phyloP scores from a whole-genome alignment of 2,797 vertebrate genomes.

The Manis pentadactyla region DNA sequence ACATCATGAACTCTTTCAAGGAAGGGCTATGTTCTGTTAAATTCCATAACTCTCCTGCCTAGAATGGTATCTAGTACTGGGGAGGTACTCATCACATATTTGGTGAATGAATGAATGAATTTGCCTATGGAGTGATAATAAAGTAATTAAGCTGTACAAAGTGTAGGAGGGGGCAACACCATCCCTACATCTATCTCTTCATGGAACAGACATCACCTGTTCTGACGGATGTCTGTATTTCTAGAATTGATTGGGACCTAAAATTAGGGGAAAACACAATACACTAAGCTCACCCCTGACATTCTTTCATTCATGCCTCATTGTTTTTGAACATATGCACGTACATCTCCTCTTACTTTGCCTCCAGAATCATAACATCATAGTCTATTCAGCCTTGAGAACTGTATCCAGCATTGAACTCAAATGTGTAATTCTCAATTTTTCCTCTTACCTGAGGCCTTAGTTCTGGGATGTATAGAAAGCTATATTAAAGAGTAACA shows the following conservation, averaged over 20 bases:
- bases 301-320: neutral
- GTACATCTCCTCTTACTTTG: neutral
- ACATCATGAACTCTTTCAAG: neutral
- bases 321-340: neutral
- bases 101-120: neutral
- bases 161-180: neutral
- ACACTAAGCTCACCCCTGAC: neutral
- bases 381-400: constrained; percentile 21
- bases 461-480: neutral
- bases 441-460: neutral
- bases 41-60: neutral
- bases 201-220: neutral
- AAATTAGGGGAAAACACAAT: neutral
- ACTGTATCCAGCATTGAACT: neutral
- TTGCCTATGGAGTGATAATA: neutral
- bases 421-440: neutral
- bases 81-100: neutral
- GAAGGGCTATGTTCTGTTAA: neutral
- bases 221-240: neutral
- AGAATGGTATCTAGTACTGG: neutral
- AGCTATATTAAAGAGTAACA: neutral
- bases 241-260: neutral
- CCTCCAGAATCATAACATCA: neutral
- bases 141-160: neutral
- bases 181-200: neutral